Evolutionary conservation across 1,140 invertebrate species (phyloP).

Genomic region (Rhopalosiphum maidis): DNA sequence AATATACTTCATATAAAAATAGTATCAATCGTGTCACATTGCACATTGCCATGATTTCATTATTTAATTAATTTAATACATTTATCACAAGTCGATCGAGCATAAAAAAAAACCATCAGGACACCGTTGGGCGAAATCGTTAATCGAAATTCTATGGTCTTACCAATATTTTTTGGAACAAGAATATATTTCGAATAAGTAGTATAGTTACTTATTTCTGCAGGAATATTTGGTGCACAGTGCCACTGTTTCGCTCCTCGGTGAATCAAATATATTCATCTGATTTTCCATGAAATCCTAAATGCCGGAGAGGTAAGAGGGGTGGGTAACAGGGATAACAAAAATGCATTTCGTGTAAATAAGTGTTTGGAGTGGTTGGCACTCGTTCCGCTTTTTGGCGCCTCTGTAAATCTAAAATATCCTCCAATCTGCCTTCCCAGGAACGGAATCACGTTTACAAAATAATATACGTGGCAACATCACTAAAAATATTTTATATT

Average conservation of each 20-base stretch:
- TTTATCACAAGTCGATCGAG: not conserved
- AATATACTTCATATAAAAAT: too few relatives aligned
- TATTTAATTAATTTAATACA: too few relatives aligned
- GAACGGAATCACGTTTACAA: not conserved
- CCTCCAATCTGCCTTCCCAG: not conserved
- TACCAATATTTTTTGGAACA: not conserved
- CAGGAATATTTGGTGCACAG: not conserved
- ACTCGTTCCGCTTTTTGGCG: not conserved
- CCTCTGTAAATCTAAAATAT: not conserved
- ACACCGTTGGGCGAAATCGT: not conserved
- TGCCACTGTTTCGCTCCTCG: not conserved
- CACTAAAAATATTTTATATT: not conserved
- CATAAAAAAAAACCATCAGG: not conserved
- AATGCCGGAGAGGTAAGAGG: not conserved
- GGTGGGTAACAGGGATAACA: not conserved
- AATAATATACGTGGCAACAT: not conserved
- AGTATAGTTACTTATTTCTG: not conserved
- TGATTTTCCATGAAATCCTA: not conserved
- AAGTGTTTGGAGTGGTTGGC: not conserved
- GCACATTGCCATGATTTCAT: not conserved
- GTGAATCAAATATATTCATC: not conserved
- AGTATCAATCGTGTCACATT: not conserved
- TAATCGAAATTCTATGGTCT: not conserved
- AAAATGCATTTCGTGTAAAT: not conserved
- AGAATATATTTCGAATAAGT: not conserved